These are phyloP conservation scores for Trididemnum clinides DNA, from an alignment of 23 tunicate species.

Conservation along the genomic window DNA sequence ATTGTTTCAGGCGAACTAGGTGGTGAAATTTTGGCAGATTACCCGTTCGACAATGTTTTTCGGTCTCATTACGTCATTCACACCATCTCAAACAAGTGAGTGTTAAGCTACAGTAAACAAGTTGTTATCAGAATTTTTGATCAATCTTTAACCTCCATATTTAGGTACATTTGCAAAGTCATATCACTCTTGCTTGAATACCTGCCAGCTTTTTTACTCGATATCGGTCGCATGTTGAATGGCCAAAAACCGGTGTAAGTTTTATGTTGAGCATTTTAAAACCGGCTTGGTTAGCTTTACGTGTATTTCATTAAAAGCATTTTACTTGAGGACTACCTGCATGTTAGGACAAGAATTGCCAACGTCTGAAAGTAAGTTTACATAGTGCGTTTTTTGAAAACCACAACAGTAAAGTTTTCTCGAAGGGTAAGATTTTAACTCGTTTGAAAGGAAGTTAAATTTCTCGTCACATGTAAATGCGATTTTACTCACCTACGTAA, in stretches of 20 bases:
- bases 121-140: neutral
- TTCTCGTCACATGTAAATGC: no score
- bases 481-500: no score
- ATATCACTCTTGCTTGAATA: constrained; percentile 63
- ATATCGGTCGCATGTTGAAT: constrained; percentile 47
- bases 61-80: constrained; percentile 41
- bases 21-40: neutral
- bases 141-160: neutral
- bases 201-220: constrained; percentile 76
- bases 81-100: constrained; percentile 61
- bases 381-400: no score
- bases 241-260: constrained; percentile 83
- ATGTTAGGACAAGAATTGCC: no score
- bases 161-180: constrained; percentile 56
- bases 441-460: no score
- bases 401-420: no score
- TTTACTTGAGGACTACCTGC: no score
- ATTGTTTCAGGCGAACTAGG: constrained; percentile 6
- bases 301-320: no score
- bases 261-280: no score
- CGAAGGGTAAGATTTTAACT: no score
- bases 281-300: no score
- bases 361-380: no score
- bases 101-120: neutral
- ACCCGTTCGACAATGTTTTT: constrained; percentile 70